Conservation (phyloP, 92 coral and sea anemone genomes). For the Bergia sp. region DNA sequence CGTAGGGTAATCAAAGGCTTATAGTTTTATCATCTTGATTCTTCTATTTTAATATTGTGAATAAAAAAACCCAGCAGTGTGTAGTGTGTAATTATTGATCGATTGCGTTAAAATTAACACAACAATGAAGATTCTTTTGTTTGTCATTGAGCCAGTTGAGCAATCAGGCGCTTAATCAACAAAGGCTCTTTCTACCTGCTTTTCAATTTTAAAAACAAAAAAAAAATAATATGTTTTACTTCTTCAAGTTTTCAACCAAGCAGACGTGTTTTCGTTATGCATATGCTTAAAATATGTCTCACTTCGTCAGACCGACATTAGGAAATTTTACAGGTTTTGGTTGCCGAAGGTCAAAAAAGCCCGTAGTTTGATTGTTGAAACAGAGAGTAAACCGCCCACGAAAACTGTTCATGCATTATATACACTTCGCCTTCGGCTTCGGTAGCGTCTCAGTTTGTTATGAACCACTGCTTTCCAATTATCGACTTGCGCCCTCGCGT, state of each 20-base stretch:
- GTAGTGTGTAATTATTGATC: neutral
- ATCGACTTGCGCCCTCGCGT: conserved; percentile 46
- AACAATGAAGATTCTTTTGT: neutral
- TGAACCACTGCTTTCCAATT: conserved; percentile 12
- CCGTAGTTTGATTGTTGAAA: too few species aligned
- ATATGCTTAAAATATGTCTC: neutral
- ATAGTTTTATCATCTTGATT: too few species aligned
- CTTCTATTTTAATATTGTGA: too few species aligned
- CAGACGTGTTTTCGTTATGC: neutral
- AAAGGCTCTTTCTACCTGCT: neutral
- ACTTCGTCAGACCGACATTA: neutral
- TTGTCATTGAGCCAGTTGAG: neutral
- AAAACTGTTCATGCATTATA: neutral
- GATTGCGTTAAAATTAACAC: neutral
- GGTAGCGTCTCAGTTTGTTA: neutral
- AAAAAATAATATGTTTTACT: neutral
- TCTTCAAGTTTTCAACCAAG: neutral
- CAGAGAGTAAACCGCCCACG: too few species aligned
- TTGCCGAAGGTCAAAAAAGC: neutral
- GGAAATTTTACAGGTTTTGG: neutral
- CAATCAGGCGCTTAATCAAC: neutral
- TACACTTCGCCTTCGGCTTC: neutral
- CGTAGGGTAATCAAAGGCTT: too few species aligned
- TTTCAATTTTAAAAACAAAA: too few species aligned
- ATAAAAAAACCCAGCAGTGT: neutral